Evolutionary conservation across 2,797 vertebrate species (phyloP).

Genomic region (Epinephelus awoara): DNA sequence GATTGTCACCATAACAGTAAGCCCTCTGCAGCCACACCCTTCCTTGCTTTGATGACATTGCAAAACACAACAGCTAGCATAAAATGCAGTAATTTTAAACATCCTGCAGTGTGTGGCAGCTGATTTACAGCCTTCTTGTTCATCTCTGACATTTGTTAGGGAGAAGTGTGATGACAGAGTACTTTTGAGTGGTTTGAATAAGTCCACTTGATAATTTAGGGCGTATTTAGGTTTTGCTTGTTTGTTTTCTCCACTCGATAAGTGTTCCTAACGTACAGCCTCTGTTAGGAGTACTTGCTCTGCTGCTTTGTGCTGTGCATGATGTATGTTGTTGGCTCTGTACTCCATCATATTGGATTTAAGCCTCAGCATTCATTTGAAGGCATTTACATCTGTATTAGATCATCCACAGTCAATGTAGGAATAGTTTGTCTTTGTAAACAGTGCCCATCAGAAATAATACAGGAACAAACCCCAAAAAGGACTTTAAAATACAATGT

Average conservation of each 20-base stretch:
- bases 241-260: background rate
- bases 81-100: background rate
- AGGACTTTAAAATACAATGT: no score
- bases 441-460: no score
- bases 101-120: background rate
- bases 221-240: background rate
- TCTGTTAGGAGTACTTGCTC: background rate
- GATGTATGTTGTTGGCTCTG: background rate
- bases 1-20: fast-evolving
- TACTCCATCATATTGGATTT: no score
- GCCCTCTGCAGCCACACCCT: conserved; percentile 77
- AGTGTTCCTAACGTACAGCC: background rate
- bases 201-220: background rate
- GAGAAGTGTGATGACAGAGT: background rate
- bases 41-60: conserved; percentile 61
- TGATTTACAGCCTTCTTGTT: background rate
- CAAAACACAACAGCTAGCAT: conserved; percentile 42
- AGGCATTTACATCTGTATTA: no score
- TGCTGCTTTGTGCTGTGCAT: background rate
- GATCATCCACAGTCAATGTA: background rate
- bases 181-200: background rate
- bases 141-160: background rate
- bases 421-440: background rate
- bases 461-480: no score
- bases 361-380: background rate